Conservation (phyloP, 2,113 vertebrate species). For the Nibea albiflora region DNA sequence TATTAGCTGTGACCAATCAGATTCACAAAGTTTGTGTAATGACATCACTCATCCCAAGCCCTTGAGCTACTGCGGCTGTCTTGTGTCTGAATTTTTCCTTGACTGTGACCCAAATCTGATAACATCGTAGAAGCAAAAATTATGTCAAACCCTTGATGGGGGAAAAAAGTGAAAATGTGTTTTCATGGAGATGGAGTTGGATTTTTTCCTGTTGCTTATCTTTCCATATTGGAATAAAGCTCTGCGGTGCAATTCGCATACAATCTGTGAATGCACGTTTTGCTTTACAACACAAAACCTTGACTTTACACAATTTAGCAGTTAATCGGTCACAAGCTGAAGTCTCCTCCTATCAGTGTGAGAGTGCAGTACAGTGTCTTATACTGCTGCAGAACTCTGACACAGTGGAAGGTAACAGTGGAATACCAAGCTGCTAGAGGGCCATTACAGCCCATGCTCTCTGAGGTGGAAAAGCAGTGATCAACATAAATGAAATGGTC, state of each 20-base stretch:
- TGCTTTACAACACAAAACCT: conserved; percentile 1
- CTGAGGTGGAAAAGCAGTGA: conserved; percentile 64
- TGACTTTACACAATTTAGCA: neutral
- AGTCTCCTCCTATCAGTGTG: conserved; percentile 7
- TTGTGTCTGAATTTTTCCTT: conserved; percentile 35
- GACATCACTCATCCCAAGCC: conserved; percentile 56
- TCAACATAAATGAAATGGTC: conserved; percentile 70
- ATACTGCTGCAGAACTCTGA: conserved; percentile 28
- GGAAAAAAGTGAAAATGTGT: conserved; percentile 11
- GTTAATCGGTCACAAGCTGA: conserved; percentile 3
- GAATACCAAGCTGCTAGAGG: conserved; percentile 31
- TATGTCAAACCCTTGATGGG: conserved; percentile 16
- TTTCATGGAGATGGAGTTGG: neutral
- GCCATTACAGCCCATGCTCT: conserved; percentile 48
- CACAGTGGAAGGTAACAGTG: conserved; percentile 40
- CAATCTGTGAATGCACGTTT: neutral
- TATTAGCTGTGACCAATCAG: conserved; percentile 67
- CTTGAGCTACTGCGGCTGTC: conserved; percentile 46
- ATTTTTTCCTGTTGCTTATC: conserved; percentile 6
- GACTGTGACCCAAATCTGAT: conserved; percentile 46
- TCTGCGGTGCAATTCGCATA: neutral
- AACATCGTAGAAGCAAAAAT: conserved; percentile 18
- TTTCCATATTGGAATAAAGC: neutral
- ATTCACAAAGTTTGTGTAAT: conserved; percentile 61
- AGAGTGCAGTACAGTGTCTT: conserved; percentile 17